These are phyloP conservation scores for Xenopus laevis DNA, from an alignment of 2,113 vertebrate genomes.

Conservation along the genomic window DNA sequence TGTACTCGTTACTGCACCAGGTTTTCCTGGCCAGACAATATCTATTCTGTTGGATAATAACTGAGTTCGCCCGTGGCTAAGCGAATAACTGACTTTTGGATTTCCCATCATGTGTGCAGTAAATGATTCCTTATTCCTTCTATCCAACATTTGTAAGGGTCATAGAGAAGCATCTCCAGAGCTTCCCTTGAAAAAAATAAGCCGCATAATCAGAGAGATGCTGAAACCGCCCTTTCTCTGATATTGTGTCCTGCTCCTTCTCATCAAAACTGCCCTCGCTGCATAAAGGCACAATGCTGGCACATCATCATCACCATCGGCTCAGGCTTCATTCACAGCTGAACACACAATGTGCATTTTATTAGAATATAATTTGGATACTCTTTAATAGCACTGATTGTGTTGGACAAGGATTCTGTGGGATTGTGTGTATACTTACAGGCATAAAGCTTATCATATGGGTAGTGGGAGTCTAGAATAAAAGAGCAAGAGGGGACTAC, in stretches of 20 bases:
- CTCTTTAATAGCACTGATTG: too few species aligned
- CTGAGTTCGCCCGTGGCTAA: not conserved
- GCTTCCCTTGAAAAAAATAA: slow-evolving; percentile 19
- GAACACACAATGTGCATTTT: too few species aligned
- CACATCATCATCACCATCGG: slow-evolving; percentile 10
- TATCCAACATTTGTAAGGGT: not conserved
- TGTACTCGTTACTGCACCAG: too few species aligned
- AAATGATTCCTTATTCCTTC: not conserved
- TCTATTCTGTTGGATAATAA: not conserved
- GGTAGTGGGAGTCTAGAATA: too few species aligned
- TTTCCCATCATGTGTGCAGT: not conserved
- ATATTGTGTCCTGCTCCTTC: slow-evolving; percentile 27
- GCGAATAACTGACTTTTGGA: not conserved
- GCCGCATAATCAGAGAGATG: slow-evolving; percentile 29
- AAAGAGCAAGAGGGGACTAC: too few species aligned
- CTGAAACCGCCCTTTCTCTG: slow-evolving; percentile 35
- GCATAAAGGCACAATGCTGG: slow-evolving; percentile 28
- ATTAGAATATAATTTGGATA: too few species aligned
- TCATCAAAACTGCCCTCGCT: slow-evolving; percentile 25
- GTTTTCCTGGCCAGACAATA: not conserved
- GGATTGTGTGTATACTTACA: too few species aligned
- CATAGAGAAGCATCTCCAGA: slow-evolving; percentile 2
- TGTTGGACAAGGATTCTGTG: too few species aligned
- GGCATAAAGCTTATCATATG: too few species aligned
- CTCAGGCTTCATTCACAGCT: slow-evolving; percentile 24